Base-by-base conservation (phyloP, 2,888 invertebrate genomes). In the Dysmachus trigonus region DNA sequence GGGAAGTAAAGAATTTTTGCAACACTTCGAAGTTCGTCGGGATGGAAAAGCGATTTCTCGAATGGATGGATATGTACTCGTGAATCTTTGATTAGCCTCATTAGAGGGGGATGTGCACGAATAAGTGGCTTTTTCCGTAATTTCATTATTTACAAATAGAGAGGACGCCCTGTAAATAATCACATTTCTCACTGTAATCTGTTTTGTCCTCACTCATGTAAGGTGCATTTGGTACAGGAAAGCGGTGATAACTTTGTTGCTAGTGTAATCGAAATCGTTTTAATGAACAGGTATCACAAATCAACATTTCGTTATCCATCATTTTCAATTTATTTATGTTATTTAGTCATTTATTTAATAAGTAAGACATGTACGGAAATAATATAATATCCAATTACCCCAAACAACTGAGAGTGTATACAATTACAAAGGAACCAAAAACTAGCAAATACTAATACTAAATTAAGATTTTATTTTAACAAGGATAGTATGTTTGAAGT, bases 21-120 rank as follows among this genome's bases (percentile, higher is more conserved):
- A 76, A 76, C 73, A 73, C 62, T 62, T 27, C 22, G 62, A 27
- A 27, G 27, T 27, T 18, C 8, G 18, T 8, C 4, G 22, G 62
- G 62, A 62, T 62, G 62, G 62, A 62, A 62, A 62, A 76, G 27
- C 76, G 76, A 76, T 38, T 76, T 76, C 35, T 38, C 38, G 27
- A 35, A 27, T 79, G 79, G 79, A 51, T 79, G 62, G 62, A 62
- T 73, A 18, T 73, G 47, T 79, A 30, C 79, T 79, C 33, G 35
- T 79, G 47, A 79, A 79, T 79, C 79, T 51, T 79, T 79, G 79
- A 79, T 79, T 79, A 79, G 51, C 30, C 30, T 79, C 79, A 79
- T 79, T 79, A 79, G 51, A 27, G 13, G 47, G 31, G 41, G 41
- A 27, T 22, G 79, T 51, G 47, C 51, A 13, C 15, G 47, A 47